These are phyloP conservation scores for Mustela nigripes DNA, from an alignment of 2,113 vertebrate species.

Conservation along the genomic window DNA sequence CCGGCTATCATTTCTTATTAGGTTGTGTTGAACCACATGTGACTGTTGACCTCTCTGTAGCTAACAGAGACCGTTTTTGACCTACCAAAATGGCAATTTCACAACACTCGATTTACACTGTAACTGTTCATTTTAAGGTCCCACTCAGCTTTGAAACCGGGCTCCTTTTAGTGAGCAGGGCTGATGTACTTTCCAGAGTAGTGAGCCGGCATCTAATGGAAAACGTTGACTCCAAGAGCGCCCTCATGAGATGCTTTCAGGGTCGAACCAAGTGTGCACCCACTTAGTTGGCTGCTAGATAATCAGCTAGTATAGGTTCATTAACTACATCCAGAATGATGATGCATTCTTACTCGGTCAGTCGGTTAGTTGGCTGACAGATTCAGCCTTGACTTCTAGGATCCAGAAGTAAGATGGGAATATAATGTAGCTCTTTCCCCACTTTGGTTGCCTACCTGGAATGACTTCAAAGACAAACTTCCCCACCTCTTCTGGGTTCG, in stretches of 20 bases:
- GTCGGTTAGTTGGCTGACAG: background rate
- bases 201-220: background rate
- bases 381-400: background rate
- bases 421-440: background rate
- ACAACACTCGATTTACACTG: background rate
- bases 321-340: background rate
- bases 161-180: background rate
- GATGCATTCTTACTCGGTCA: background rate
- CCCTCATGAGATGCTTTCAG: background rate
- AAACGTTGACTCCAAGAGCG: background rate
- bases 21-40: background rate
- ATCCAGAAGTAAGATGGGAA: background rate
- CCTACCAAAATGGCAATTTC: background rate
- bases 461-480: slow-evolving; percentile 96
- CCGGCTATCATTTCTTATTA: background rate
- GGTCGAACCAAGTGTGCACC: background rate
- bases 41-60: background rate
- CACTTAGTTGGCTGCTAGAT: background rate
- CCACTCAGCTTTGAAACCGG: background rate
- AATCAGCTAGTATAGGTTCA: background rate
- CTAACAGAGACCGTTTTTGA: background rate
- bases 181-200: background rate
- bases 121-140: background rate
- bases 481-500: slow-evolving; percentile 92
- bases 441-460: slow-evolving; percentile 90